These are phyloP conservation scores for Protophormia terraenovae DNA, from an alignment of 2,888 invertebrate species.

Conservation along the genomic window DNA sequence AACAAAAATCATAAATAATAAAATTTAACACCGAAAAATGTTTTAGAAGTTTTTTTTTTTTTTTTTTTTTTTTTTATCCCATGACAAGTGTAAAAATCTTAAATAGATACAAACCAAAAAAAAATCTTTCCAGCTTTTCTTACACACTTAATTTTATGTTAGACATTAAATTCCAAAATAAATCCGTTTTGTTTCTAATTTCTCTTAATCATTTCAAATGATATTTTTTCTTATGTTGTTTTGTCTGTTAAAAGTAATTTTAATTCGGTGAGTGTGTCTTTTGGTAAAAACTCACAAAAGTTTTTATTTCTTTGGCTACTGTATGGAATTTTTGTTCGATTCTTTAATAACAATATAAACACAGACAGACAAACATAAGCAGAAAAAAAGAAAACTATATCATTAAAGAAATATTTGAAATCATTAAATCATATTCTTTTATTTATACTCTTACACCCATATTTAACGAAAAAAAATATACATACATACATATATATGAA, in stretches of 20 bases:
- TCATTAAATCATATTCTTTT: conserved; percentile 67
- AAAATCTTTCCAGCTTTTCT: background rate
- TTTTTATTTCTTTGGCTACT: conserved; percentile 54
- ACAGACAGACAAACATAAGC: background rate
- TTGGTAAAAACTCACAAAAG: background rate
- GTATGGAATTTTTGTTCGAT: conserved; percentile 41
- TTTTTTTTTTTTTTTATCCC: background rate
- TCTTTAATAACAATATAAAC: conserved; percentile 35
- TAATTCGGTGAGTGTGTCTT: conserved; percentile 10
- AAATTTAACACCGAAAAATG: conserved; percentile 25
- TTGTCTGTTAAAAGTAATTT: conserved; percentile 16
- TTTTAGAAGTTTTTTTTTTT: background rate
- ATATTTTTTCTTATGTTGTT: conserved; percentile 2
- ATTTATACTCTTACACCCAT: conserved; percentile 5
- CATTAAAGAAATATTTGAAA: conserved; percentile 66
- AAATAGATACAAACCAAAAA: conserved; percentile 18
- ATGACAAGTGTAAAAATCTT: conserved; percentile 61
- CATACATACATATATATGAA: background rate
- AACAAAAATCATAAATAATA: conserved; percentile 49
- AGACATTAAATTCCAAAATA: conserved; percentile 34
- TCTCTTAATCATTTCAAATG: conserved; percentile 57
- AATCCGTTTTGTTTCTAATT: conserved; percentile 58
- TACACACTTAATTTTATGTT: background rate
- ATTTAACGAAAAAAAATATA: conserved; percentile 5
- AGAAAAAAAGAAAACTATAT: conserved; percentile 27